Evolutionary conservation across 2,888 invertebrate genomes (phyloP).

Genomic region (Cartodere bifasciata): DNA sequence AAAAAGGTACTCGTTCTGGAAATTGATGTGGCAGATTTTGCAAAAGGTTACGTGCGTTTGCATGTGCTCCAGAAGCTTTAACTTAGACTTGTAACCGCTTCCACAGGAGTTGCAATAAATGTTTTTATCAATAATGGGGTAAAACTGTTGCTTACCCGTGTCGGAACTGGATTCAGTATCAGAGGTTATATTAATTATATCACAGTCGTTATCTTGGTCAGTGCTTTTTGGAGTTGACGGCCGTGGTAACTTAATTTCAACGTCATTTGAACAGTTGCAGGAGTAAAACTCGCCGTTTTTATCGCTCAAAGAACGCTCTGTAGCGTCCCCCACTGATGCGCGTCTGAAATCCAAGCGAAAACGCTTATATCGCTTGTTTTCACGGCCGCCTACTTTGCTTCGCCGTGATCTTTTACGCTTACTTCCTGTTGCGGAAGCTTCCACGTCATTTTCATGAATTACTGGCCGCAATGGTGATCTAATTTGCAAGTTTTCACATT

Average conservation of each 20-base stretch:
- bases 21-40: conserved; percentile 20
- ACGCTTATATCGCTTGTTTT: conserved; percentile 10
- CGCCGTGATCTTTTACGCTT: background rate
- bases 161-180: conserved; percentile 24
- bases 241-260: background rate
- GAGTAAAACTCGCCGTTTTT: conserved; percentile 21
- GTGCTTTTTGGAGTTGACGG: conserved; percentile 1
- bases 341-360: conserved; percentile 16
- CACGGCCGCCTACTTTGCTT: background rate
- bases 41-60: conserved; percentile 20
- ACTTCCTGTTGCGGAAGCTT: background rate
- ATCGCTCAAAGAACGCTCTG: conserved; percentile 19
- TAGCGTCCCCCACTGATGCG: conserved; percentile 14
- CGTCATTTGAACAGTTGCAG: conserved; percentile 17
- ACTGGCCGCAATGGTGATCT: no score
- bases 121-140: conserved; percentile 15
- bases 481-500: no score
- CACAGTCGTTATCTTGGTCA: conserved; percentile 10
- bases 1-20: conserved; percentile 16
- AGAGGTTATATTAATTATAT: conserved; percentile 17
- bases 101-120: conserved; percentile 23
- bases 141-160: conserved; percentile 16
- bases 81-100: conserved; percentile 20
- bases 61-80: conserved; percentile 20
- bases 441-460: background rate